Evolutionary conservation across 2,888 invertebrate genomes (phyloP), one percentile per base, ranked within the genome.

Genomic region (Limnephilus lunatus): DNA sequence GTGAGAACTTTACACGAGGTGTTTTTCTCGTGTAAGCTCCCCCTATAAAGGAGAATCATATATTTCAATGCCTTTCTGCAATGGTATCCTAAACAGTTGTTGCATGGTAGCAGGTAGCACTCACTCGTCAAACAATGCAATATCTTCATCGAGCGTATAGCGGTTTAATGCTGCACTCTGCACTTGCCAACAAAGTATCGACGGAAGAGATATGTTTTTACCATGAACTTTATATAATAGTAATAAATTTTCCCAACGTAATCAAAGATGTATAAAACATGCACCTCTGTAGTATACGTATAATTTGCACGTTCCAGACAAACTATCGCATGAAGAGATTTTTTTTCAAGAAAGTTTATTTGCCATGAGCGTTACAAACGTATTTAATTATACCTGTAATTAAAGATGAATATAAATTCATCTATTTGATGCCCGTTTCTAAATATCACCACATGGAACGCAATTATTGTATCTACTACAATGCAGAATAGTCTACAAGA

Each of bases 1-100:
- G 93, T 91, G 92, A 90, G 89, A 93, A 90, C 91, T 88, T 83
- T 80, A 89, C 91, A 89, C 68, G 85, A 90, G 85, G 92, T 92
- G 91, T 92, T 92, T 92, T 92, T 89, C 48, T 85, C 86, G 85
- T 85, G 89, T 88, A 89, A 88, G 81, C 85, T 91, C 53, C 89
- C 85, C 91, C 32, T 68, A 32, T 32, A 88, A 88, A 88, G 88
- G 25, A 88, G 88, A 88, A 88, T 35, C 86, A 86, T 88, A 31
- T 88, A 88, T 88, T 53, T 31, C 88, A 31, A 68, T 68, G 32
- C 31, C 68, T 88, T 88, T 68, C 53, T 31, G 88, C 14, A 68
- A 68, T 68, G 68, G 68, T 68, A 25, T 25, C 68, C 68, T 68
- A 68, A 68, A 68, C 68, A 68, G 53, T 68, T 68, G 53, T 68